phyloP scores from a whole-genome alignment of 2,113 vertebrate species.

The Menidia beryllina region DNA sequence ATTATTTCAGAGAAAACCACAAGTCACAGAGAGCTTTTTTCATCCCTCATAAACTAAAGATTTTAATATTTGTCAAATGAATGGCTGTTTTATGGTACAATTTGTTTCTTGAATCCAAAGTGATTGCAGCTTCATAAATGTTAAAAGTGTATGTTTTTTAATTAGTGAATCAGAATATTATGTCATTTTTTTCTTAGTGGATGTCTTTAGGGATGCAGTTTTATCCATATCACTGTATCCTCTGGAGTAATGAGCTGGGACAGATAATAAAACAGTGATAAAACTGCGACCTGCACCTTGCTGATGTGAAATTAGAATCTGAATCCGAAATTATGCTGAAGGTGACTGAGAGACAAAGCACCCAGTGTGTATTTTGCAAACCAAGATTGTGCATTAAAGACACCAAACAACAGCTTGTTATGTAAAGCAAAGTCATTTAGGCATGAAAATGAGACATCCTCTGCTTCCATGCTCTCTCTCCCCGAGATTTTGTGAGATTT shows the following conservation, averaged over 20 bases:
- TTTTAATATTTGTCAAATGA: not conserved
- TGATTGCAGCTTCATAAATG: not conserved
- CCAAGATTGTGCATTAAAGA: constrained; percentile 24
- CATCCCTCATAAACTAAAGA: not conserved
- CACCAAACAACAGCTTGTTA: constrained; percentile 49
- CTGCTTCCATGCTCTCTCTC: constrained; percentile 34
- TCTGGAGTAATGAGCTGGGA: constrained; percentile 1
- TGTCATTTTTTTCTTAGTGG: not conserved
- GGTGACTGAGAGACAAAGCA: constrained; percentile 38
- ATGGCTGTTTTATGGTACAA: not conserved
- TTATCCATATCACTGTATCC: not conserved
- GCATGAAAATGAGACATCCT: constrained; percentile 32
- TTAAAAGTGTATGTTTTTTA: not conserved
- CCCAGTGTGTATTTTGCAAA: constrained; percentile 13
- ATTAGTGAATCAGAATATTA: not conserved
- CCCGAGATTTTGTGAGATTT: constrained; percentile 11
- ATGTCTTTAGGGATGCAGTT: not conserved
- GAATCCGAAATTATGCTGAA: constrained; percentile 32
- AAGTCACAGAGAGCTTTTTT: constrained; percentile 15
- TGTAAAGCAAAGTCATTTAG: constrained; percentile 57
- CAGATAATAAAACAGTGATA: constrained; percentile 5
- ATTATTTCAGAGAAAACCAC: constrained; percentile 16
- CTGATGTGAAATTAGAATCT: constrained; percentile 23
- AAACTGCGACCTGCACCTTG: constrained; percentile 12
- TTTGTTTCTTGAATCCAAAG: not conserved